A percentile compares a stretch with the other conserved stretches of the same genome.
These are phyloP conservation scores for Eupithecia inturbata DNA, from an alignment of 2,888 invertebrate genomes.

Conservation along the genomic window DNA sequence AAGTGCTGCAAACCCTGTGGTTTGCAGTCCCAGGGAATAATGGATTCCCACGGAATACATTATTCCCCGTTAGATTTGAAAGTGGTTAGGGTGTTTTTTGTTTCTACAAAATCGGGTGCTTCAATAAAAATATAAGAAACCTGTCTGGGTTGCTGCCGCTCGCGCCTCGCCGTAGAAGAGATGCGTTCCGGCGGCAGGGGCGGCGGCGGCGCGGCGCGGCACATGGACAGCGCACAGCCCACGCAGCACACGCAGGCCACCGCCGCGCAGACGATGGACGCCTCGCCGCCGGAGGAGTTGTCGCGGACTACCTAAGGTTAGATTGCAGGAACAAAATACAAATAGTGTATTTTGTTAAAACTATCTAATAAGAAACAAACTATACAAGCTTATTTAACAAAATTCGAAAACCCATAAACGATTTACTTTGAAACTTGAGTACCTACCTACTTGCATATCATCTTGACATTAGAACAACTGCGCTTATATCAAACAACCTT, in stretches of 20 bases:
- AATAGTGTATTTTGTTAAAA: not conserved
- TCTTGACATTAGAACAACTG: no score
- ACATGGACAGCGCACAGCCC: slow-evolving; percentile 86
- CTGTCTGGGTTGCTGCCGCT: slow-evolving; percentile 33
- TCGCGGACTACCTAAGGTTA: slow-evolving; percentile 63
- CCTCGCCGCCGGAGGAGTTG: slow-evolving; percentile 77
- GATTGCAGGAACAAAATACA: no score
- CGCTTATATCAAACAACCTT: no score
- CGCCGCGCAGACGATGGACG: slow-evolving; percentile 86
- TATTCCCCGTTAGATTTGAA: no score
- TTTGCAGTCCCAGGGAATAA: no score
- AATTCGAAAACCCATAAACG: not conserved
- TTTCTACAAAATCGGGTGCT: no score
- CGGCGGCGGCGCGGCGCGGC: slow-evolving; percentile 73
- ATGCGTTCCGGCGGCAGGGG: slow-evolving; percentile 72
- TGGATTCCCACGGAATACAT: no score
- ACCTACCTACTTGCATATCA: no score
- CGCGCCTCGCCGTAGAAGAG: slow-evolving; percentile 69
- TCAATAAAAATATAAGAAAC: no score
- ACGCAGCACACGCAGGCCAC: slow-evolving; percentile 86
- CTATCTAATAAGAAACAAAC: not conserved
- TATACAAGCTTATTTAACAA: not conserved
- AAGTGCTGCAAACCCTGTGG: no score
- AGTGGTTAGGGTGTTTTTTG: no score
- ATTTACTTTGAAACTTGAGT: not conserved